phyloP scores from a whole-genome alignment of 1,140 invertebrate genomes.

The Meteorus sp. region DNA sequence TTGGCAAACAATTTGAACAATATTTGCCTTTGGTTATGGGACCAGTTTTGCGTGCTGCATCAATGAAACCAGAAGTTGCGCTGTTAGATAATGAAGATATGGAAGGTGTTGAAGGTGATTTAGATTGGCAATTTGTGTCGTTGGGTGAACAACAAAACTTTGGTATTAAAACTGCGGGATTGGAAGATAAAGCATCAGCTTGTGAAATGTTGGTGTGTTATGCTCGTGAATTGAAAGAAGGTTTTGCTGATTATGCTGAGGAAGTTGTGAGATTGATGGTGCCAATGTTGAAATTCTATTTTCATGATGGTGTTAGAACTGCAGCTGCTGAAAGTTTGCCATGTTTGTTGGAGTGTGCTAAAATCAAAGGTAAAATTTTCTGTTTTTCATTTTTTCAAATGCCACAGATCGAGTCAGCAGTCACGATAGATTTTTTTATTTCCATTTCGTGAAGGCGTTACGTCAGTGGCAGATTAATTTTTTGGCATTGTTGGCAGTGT shows the following conservation, averaged over 20 bases:
- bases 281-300: constrained; percentile 97
- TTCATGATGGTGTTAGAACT: constrained; percentile 92
- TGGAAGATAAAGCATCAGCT: constrained; percentile 98
- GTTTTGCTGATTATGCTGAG: constrained; percentile 92
- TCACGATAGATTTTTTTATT: not conserved
- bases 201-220: constrained; percentile 99
- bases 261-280: constrained; percentile 94
- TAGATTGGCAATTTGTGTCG: constrained; percentile 98
- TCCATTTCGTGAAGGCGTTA: constrained; percentile 15
- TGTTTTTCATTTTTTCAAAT: not conserved
- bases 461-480: constrained; percentile 18
- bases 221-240: constrained; percentile 94
- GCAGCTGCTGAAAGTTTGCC: constrained; percentile 95
- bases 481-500: too few relatives aligned
- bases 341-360: constrained; percentile 89
- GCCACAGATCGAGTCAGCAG: constrained; percentile 21
- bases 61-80: constrained; percentile 97
- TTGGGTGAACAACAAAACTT: constrained; percentile 96
- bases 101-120: constrained; percentile 83
- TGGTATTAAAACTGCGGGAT: constrained; percentile 85
- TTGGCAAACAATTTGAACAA: constrained; percentile 93
- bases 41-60: constrained; percentile 92
- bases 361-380: constrained; percentile 69
- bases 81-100: constrained; percentile 91
- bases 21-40: constrained; percentile 98